These are phyloP conservation scores for Glandiceps talaboti DNA, from an alignment of 53 echinoderm and acorn worm species.

Conservation along the genomic window DNA sequence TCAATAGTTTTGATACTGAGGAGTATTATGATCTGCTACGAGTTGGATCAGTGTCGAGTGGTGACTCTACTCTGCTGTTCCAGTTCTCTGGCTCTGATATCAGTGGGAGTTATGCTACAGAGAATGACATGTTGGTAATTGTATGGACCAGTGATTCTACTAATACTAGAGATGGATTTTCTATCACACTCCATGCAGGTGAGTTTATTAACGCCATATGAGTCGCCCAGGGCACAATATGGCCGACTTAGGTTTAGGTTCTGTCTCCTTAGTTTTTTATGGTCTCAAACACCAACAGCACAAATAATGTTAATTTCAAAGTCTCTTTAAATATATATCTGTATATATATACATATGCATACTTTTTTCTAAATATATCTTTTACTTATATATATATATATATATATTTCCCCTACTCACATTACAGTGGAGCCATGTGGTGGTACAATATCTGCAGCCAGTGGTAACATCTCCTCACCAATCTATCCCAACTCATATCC, in stretches of 20 bases:
- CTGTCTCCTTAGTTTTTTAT: no score
- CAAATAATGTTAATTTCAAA: no score
- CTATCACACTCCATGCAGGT: not conserved
- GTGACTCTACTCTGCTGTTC: conserved; percentile 21
- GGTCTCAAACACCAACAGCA: no score
- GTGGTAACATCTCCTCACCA: conserved; percentile 55
- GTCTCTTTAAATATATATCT: no score
- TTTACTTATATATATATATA: no score
- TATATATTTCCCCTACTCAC: not conserved
- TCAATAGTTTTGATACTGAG: conserved; percentile 57
- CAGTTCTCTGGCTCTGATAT: conserved; percentile 26
- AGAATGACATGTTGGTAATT: not conserved
- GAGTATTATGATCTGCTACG: conserved; percentile 44
- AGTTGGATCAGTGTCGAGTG: conserved; percentile 36
- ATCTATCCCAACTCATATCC: conserved; percentile 48
- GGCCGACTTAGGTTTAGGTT: no score
- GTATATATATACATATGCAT: no score
- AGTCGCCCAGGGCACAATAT: no score
- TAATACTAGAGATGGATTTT: conserved; percentile 13
- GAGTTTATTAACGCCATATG: no score
- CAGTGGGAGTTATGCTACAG: not conserved
- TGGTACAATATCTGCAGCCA: conserved; percentile 13
- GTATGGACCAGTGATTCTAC: conserved; percentile 7
- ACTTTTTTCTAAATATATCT: no score
- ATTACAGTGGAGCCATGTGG: conserved; percentile 48